These are phyloP conservation scores for Leucosticte australis DNA, from an alignment of 2,113 vertebrate genomes.

Conservation along the genomic window DNA sequence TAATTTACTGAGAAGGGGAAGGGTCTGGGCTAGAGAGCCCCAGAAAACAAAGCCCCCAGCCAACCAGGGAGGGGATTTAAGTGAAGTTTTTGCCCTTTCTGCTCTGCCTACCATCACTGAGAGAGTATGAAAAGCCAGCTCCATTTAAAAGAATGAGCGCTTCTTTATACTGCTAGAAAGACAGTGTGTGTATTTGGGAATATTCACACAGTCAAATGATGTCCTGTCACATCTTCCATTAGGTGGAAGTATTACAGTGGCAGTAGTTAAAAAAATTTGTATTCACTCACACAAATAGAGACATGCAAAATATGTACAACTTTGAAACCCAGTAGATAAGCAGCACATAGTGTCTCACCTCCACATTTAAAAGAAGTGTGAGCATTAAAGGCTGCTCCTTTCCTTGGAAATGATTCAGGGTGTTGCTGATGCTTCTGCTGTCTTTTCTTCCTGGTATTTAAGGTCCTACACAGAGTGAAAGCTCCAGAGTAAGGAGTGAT, in stretches of 20 bases:
- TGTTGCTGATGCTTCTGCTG: not conserved
- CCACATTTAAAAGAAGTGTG: not conserved
- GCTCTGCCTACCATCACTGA: not conserved
- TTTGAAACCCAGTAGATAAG: not conserved
- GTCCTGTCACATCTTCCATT: not conserved
- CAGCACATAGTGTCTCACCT: not conserved
- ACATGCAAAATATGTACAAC: not conserved
- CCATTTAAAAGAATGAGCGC: not conserved
- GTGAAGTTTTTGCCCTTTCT: not conserved
- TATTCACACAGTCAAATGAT: not conserved
- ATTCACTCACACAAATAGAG: not conserved
- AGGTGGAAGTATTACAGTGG: not conserved
- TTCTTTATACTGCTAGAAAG: not conserved
- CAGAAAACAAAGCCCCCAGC: not conserved
- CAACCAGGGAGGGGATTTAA: not conserved
- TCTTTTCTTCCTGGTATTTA: constrained; percentile 54
- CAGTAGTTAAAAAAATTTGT: not conserved
- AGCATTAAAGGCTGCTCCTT: not conserved
- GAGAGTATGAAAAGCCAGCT: not conserved
- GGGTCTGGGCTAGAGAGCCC: not conserved
- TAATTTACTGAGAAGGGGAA: not conserved
- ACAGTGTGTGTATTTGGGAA: not conserved
- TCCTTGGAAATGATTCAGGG: not conserved
- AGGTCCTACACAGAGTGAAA: constrained; percentile 82
- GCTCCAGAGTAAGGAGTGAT: constrained; percentile 78